Evolutionary conservation across 2,888 invertebrate species (phyloP).

Genomic region (Platycheirus albimanus): DNA sequence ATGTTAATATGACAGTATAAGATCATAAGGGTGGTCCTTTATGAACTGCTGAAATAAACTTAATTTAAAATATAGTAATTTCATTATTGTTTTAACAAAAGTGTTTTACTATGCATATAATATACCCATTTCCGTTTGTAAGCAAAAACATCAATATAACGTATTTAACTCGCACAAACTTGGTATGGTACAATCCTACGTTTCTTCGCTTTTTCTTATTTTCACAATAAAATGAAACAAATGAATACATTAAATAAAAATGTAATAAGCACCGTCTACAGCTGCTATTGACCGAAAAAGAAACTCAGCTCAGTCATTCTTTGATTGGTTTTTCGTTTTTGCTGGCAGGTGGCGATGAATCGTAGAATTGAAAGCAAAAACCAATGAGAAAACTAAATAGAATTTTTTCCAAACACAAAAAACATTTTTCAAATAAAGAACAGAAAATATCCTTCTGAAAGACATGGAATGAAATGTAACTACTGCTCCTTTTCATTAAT

Average conservation of each 20-base stretch:
- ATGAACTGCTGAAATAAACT: no score
- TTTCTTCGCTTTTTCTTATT: neutral
- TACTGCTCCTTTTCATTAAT: slow-evolving; percentile 31
- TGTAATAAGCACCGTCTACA: neutral
- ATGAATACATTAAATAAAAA: neutral
- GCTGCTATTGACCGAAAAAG: neutral
- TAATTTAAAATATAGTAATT: no score
- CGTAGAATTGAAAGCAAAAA: slow-evolving; percentile 1
- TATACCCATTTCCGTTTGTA: no score
- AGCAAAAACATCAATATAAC: no score
- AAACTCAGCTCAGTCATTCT: slow-evolving; percentile 25
- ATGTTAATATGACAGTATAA: no score
- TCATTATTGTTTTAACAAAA: no score
- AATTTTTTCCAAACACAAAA: neutral
- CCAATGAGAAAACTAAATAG: slow-evolving; percentile 18
- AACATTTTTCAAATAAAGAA: slow-evolving; percentile 8
- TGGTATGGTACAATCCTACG: no score
- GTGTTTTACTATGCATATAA: no score
- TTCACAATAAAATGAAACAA: neutral
- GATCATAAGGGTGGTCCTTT: no score
- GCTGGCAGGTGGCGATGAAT: slow-evolving; percentile 29
- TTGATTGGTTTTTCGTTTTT: slow-evolving; percentile 30
- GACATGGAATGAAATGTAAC: slow-evolving; percentile 28
- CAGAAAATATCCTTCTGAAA: neutral
- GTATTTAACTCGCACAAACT: neutral